Base-by-base conservation (phyloP, 2,888 invertebrate genomes). In the Lagria hirta region DNA sequence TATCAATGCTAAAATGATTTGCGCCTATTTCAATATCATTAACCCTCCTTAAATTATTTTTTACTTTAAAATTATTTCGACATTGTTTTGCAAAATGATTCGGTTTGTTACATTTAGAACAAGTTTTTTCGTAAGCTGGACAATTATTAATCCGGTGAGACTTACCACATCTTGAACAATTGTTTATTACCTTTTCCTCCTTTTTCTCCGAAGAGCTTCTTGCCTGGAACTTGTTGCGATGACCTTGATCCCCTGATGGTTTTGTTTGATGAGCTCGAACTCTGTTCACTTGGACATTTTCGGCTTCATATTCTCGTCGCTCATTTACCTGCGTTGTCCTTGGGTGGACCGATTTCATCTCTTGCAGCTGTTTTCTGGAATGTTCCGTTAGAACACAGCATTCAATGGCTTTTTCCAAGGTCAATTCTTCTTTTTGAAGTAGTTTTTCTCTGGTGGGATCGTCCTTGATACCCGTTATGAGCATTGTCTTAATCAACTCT, bases 391-490 rank as follows among this genome's bases (percentile, higher is more conserved):
- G 13, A 7, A 34, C 18, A 14, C 34, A 34, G n/a, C 20, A 11
- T 23, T 34, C 34, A n/a, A 34, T n/a, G 15, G 23, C 23, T 14
- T 22, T 34, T 13, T 34, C 18, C 6, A 20, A 13, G n/a, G 14
- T 22, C 11, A 44, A 26, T 7, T 17, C 30, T 6, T 27, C 38
- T n/a, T 41, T 34, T 40, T 41, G 11, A 6, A 41, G 23, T 13
- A 45, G 21, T 33, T 41, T 45, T 29, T 45, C 45, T 15, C 40
- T 12, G 4, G 22, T 6, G 11, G 17, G 4, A 12, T 45, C 40
- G 29, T 40, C 18, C 10, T 24, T 27, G 4, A 45, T 40, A 7
- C 45, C 45, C 1, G 13, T 33, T 5, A 47, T 47, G n/a, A 47
- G 5, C 36, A 47, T 36, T 13, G 34, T 36, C 13, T 28, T 36